Base-by-base conservation (phyloP, 1,140 invertebrate genomes). In the Battus philenor region DNA sequence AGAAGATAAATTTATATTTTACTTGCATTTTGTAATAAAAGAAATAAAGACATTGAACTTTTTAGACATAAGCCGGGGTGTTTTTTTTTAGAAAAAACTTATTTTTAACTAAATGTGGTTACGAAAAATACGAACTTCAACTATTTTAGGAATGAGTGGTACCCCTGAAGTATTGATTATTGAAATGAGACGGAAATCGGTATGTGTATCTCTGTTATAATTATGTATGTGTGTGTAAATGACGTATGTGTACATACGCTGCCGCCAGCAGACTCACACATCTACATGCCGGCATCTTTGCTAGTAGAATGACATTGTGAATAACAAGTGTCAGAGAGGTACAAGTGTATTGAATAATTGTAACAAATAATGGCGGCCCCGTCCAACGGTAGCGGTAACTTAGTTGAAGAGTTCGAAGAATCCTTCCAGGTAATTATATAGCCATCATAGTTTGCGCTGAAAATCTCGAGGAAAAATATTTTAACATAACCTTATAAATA, bases 321-420 rank as follows among this genome's bases (percentile, higher is more conserved):
- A 22, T 36, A 36, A 36, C 12, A 38, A 44, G 47, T 47, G 47
- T 46, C 44, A 53, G 30, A 18, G 15, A 33, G 13, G 15, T 17
- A n/a, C n/a, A n/a, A 18, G 15, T 41, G 18, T 17, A 15, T 9
- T 24, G 18, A n/a, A 3, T 43, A 29, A 1, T 43, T 29, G 29
- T 15, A 57, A 47, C 50, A 32, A 84, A 68, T 49, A n/a, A 94
- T 95, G 93, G 91, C 93, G 51, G 90, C 92, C 39, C 91, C 92
- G 43, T 92, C 91, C 31, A 94, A 93, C 72, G 92, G 93, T 13
- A 92, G 90, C 75, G 92, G 93, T 15, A 94, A 94, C 88, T 79
- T 94, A 24, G 92, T 94, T 12, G 93, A 94, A 61, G 93, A 94
- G 77, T 94, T 95, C 68, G 93, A 94, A 80, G 93, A 95, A 87